Evolutionary conservation across 2,113 vertebrate species (phyloP).

Genomic region (Pachyramphus minor): DNA sequence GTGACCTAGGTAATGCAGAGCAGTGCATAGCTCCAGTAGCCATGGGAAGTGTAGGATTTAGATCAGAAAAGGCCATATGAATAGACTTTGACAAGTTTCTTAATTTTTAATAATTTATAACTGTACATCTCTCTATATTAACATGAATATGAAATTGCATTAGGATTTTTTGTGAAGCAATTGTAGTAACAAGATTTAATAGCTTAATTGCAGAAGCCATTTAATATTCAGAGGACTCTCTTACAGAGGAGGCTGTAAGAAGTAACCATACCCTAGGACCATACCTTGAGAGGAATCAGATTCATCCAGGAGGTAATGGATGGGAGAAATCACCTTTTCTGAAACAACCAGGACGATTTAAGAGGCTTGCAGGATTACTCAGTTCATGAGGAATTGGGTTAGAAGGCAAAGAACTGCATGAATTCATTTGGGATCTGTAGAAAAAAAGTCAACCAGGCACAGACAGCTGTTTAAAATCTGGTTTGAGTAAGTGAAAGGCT

Average conservation of each 20-base stretch:
- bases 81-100: background rate
- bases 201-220: background rate
- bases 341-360: background rate
- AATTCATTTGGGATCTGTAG: background rate
- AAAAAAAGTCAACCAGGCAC: background rate
- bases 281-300: background rate
- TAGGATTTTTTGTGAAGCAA: background rate
- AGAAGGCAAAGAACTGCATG: background rate
- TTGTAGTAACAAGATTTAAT: background rate
- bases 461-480: background rate
- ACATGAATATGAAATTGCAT: background rate
- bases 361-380: background rate
- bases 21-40: background rate
- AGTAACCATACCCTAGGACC: background rate
- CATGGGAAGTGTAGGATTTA: background rate
- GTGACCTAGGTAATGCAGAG: background rate
- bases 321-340: background rate
- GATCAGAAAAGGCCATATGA: background rate
- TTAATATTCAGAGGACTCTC: background rate
- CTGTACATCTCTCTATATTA: background rate
- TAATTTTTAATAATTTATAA: background rate
- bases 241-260: background rate
- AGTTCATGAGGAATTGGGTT: background rate
- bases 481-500: background rate
- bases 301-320: background rate